phyloP scores from a whole-genome alignment of 2,888 invertebrate species.

The Luperina testacea region DNA sequence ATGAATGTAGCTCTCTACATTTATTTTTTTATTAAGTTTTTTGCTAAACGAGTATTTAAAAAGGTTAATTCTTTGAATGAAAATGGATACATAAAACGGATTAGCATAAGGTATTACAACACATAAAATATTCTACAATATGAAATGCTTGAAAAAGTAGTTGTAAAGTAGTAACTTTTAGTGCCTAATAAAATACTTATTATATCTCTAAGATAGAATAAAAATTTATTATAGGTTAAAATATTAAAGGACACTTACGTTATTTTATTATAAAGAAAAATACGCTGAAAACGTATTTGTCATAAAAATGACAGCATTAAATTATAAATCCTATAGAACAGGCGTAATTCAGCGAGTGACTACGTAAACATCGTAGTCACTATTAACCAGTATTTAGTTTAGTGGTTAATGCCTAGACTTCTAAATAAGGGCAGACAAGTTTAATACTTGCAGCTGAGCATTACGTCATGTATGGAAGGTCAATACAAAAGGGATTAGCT shows the following conservation, averaged over 20 bases:
- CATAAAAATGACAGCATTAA: conserved; percentile 44
- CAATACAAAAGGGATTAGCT: conserved; percentile 15
- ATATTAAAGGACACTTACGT: background rate
- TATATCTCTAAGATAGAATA: background rate
- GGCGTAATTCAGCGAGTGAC: background rate
- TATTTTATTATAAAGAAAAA: conserved; percentile 7
- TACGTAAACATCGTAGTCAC: conserved; percentile 30
- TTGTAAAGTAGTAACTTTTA: too few relatives aligned
- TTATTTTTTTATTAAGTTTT: background rate
- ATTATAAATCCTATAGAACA: conserved; percentile 17
- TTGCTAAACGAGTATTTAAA: background rate
- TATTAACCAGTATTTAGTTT: conserved; percentile 36
- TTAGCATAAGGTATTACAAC: background rate
- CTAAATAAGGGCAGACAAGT: conserved; percentile 35
- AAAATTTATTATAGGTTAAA: background rate
- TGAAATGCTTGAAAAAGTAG: too few relatives aligned
- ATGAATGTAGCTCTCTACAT: too few relatives aligned
- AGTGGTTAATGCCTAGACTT: conserved; percentile 11
- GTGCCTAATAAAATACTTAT: too few relatives aligned
- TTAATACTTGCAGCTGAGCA: conserved; percentile 14
- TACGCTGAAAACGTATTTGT: conserved; percentile 30
- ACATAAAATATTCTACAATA: background rate
- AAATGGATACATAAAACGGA: background rate
- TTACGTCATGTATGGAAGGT: conserved; percentile 34
- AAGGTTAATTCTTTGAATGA: too few relatives aligned